Conservation (phyloP, 2,113 vertebrate genomes). For the Bubo bubo region DNA sequence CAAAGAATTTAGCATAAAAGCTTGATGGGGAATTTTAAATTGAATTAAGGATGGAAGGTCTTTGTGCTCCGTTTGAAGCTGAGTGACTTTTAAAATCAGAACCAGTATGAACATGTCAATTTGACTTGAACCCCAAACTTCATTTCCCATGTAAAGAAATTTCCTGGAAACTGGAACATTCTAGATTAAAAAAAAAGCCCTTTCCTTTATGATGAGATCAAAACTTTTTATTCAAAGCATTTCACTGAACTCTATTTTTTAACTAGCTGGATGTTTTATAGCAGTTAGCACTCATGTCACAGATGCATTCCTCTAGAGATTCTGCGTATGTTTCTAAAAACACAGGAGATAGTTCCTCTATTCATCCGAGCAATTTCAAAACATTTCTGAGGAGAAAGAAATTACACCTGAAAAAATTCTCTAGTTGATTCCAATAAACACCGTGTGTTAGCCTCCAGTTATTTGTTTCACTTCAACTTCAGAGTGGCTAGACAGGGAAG, state of each 20-base stretch:
- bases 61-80: not conserved
- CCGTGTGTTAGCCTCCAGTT: not conserved
- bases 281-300: not conserved
- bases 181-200: not conserved
- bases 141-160: not conserved
- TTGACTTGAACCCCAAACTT: not conserved
- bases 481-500: not conserved
- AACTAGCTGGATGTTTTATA: not conserved
- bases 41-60: slow-evolving; percentile 5
- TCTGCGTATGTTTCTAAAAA: not conserved
- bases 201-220: not conserved
- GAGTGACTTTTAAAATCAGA: not conserved
- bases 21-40: slow-evolving; percentile 6
- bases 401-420: not conserved
- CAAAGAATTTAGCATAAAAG: not conserved
- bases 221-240: not conserved
- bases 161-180: not conserved
- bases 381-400: not conserved
- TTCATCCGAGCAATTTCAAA: not conserved
- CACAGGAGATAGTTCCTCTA: not conserved
- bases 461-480: not conserved
- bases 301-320: not conserved
- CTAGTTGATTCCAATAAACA: not conserved
- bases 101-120: not conserved
- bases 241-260: not conserved